Conservation (phyloP, 2,888 invertebrate species). For the Papilio gigon region DNA sequence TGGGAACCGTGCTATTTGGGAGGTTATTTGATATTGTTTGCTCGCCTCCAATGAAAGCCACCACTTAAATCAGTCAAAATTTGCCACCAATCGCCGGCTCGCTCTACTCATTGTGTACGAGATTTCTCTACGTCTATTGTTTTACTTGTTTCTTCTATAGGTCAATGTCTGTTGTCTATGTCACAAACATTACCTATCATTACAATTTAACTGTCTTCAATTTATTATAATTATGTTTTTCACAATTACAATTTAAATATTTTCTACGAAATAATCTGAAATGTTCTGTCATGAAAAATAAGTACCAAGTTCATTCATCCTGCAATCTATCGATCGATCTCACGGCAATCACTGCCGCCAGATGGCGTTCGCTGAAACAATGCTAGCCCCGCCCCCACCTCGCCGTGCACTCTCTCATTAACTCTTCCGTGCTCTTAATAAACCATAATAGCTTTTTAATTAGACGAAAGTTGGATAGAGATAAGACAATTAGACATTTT, state of each 20-base stretch:
- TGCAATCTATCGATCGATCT: background rate
- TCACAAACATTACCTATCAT: background rate
- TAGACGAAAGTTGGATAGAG: constrained; percentile 14
- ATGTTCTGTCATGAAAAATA: too few species aligned
- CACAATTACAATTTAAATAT: too few species aligned
- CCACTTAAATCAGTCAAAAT: background rate
- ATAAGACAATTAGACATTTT: background rate
- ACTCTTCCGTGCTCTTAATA: constrained; percentile 3
- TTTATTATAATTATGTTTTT: too few species aligned
- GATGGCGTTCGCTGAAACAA: constrained; percentile 15
- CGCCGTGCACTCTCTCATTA: constrained; percentile 6
- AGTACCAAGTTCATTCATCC: background rate
- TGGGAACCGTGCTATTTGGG: constrained; percentile 50
- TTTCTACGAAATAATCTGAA: too few species aligned
- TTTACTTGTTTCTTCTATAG: constrained; percentile 22
- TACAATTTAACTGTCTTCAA: background rate
- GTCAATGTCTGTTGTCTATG: constrained; percentile 30
- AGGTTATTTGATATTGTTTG: constrained; percentile 47
- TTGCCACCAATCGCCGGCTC: constrained; percentile 20
- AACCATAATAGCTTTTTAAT: constrained; percentile 22
- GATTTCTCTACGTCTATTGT: constrained; percentile 34
- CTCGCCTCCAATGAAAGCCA: constrained; percentile 24
- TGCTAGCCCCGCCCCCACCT: background rate
- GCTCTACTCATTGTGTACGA: constrained; percentile 12
- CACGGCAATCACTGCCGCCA: background rate